Conservation (phyloP, 2,797 vertebrate species). For the Pyrocephalus nanus region DNA sequence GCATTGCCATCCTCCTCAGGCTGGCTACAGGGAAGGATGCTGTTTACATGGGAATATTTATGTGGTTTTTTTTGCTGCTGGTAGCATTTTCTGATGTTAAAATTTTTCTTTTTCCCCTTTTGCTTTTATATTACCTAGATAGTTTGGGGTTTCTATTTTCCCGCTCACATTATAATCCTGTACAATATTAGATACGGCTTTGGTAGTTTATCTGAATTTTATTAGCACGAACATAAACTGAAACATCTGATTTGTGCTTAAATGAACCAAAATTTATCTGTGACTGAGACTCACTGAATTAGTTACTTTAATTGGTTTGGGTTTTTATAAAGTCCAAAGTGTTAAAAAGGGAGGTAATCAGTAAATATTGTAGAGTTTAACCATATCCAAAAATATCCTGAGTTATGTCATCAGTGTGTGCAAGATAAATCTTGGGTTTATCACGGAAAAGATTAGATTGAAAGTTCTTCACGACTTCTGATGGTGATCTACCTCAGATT, state of each 20-base stretch:
- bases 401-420: not conserved
- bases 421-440: not conserved
- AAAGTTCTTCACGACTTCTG: not conserved
- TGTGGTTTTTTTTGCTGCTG: not conserved
- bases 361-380: not conserved
- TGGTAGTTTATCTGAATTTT: not conserved
- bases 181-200: not conserved
- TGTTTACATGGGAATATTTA: conserved; percentile 22
- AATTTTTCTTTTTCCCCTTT: not conserved
- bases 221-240: not conserved
- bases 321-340: not conserved
- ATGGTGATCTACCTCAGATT: not conserved
- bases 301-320: not conserved
- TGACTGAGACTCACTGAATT: not conserved
- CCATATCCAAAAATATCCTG: not conserved
- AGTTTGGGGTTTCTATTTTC: not conserved
- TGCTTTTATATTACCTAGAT: not conserved
- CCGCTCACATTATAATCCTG: accelerated
- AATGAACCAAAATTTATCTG: not conserved
- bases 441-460: not conserved
- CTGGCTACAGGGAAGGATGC: not conserved
- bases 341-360: not conserved
- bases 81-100: not conserved
- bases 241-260: not conserved
- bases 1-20: not conserved